Evolutionary conservation across 2,888 invertebrate genomes (phyloP).

Genomic region (Leptura quadrifasciata): DNA sequence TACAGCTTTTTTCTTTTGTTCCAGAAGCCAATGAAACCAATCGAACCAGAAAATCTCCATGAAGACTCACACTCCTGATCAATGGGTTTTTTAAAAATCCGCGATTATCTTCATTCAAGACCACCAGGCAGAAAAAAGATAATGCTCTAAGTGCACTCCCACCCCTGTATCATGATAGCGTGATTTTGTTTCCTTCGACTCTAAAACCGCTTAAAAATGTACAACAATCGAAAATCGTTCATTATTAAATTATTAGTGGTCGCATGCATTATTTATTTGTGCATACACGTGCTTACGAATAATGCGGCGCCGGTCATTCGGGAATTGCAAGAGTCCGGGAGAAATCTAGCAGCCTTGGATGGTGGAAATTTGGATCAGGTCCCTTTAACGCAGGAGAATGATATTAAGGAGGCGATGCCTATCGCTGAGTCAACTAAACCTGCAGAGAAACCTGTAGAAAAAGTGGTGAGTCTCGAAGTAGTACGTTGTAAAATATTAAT

Average conservation of each 20-base stretch:
- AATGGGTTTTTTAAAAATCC: constrained; percentile 68
- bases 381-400: constrained; percentile 51
- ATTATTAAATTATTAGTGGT: constrained; percentile 67
- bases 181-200: constrained; percentile 20
- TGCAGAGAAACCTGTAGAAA: constrained; percentile 17
- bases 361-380: constrained; percentile 55
- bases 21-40: constrained; percentile 41
- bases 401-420: constrained; percentile 38
- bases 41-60: constrained; percentile 50
- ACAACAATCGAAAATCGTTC: constrained; percentile 67
- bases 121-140: constrained; percentile 70
- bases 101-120: constrained; percentile 68
- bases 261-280: constrained; percentile 65
- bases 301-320: constrained; percentile 66
- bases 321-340: constrained; percentile 73
- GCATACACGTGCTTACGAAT: constrained; percentile 67
- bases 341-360: constrained; percentile 72
- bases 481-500: too few relatives aligned
- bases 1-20: constrained; percentile 34
- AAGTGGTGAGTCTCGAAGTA: constrained; percentile 39
- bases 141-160: constrained; percentile 48
- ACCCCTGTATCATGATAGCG: constrained; percentile 27
- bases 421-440: constrained; percentile 49
- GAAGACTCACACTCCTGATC: constrained; percentile 59
- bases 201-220: constrained; percentile 61